These are phyloP conservation scores for Psix sp. DNA, from an alignment of 1,140 invertebrate genomes.

Conservation along the genomic window DNA sequence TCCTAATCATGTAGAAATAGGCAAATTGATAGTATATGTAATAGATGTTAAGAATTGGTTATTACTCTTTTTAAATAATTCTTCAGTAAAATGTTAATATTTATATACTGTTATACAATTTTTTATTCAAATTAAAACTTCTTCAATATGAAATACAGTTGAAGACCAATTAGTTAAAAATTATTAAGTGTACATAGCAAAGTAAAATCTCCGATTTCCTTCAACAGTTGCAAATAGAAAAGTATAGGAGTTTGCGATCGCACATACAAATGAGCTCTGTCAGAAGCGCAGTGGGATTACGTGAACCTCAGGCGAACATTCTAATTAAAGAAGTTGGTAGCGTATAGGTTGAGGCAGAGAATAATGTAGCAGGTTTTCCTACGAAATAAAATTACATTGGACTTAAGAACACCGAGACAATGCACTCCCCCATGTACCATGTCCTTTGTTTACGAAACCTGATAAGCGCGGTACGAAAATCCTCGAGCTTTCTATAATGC, in stretches of 20 bases:
- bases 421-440: conserved; percentile 33
- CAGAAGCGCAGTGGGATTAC: conserved; percentile 23
- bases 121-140: too few species aligned
- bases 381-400: conserved; percentile 52
- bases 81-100: too few species aligned
- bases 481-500: conserved; percentile 55
- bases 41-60: too few species aligned
- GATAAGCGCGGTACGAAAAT: conserved; percentile 53
- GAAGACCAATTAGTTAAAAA: too few species aligned
- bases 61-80: too few species aligned
- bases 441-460: conserved; percentile 55
- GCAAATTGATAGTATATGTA: too few species aligned
- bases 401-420: conserved; percentile 54
- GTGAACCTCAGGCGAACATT: conserved; percentile 43
- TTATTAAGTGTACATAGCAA: conserved; percentile 6
- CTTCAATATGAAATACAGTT: too few species aligned
- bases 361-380: conserved; percentile 39
- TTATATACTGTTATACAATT: too few species aligned
- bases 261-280: conserved; percentile 28
- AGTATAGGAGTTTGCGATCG: conserved; percentile 15
- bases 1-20: conserved; percentile 73
- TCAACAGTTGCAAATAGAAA: conserved; percentile 30
- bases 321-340: conserved; percentile 48
- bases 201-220: conserved; percentile 12
- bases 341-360: conserved; percentile 23